phyloP scores from a whole-genome alignment of 2,113 vertebrate species.

The Chrysemys picta region DNA sequence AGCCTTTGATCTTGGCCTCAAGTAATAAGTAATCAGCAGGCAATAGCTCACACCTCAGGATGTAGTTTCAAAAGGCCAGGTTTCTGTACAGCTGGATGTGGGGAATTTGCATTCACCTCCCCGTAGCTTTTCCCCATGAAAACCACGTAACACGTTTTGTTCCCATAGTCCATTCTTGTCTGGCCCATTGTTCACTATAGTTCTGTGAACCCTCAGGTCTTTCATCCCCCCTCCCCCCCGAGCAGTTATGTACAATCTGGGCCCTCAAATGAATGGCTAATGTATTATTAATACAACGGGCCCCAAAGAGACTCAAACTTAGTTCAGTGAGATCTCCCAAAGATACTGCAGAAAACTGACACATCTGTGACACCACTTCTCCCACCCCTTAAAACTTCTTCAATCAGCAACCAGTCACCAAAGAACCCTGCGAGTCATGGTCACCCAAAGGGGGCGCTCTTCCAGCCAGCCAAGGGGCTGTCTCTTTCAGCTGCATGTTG shows the following conservation, averaged over 20 bases:
- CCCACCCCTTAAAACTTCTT: neutral
- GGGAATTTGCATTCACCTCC: neutral
- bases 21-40: neutral
- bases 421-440: neutral
- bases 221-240: accelerated
- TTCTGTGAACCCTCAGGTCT: neutral
- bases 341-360: neutral
- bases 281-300: neutral
- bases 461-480: neutral
- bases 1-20: neutral
- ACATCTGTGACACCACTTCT: neutral
- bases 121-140: neutral
- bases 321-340: neutral
- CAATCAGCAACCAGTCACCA: neutral
- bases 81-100: neutral
- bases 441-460: neutral
- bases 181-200: neutral
- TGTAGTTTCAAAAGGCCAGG: neutral
- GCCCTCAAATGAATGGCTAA: neutral
- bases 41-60: neutral
- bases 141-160: neutral
- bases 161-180: neutral
- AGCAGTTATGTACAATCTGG: neutral
- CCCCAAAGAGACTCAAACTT: neutral
- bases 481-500: neutral